Evolutionary conservation across 92 coral and sea anemone genomes (phyloP), one percentile per base, ranked within the genome.

Genomic region (Zoanthus sociatus): DNA sequence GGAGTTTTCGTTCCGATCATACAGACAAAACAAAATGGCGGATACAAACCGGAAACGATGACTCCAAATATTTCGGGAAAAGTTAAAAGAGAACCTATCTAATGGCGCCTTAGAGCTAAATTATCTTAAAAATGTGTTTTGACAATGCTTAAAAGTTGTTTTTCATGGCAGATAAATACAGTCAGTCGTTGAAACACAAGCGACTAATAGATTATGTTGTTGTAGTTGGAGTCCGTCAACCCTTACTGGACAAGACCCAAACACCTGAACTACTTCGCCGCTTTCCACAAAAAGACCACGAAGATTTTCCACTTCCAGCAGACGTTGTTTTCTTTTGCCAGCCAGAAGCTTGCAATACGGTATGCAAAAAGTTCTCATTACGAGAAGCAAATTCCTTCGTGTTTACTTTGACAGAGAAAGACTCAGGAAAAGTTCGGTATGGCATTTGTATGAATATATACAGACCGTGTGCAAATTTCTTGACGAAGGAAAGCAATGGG

Each of bases 261-360:
- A 97, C 99, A 42, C 99, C 99, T 18, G 95, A 91, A 58, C 86
- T 96, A 31, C 89, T 97, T 20, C 84, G 99, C 17, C 92, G 98
- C 21, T 97, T 97, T 83, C 99, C 99, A 4, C 94, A 89, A 78
- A 93, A 93, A 31, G 99, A 97, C 73, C 92, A 97, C 84, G 92
- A 97, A 15, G 99, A 97, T 83, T 97, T 93, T 78, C 84, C 64
- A 56, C 94, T 97, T 51, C 99, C 99, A 6, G 95, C 98, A 71
- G 99, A 97, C 66, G 99, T 97, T 48, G 97, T 97, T 13, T 97
- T 97, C 95, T 97, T 97, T 87, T 97, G 99, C 58, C 99, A 97
- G 70, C 99, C 99, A 1, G 99, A 97, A 84, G 99, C 96, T 73
- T 97, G 97, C 66, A 95, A 88, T 88, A 97, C 99, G 0, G 98